phyloP scores from a whole-genome alignment of 1,140 invertebrate species.

The Megathymus violae region DNA sequence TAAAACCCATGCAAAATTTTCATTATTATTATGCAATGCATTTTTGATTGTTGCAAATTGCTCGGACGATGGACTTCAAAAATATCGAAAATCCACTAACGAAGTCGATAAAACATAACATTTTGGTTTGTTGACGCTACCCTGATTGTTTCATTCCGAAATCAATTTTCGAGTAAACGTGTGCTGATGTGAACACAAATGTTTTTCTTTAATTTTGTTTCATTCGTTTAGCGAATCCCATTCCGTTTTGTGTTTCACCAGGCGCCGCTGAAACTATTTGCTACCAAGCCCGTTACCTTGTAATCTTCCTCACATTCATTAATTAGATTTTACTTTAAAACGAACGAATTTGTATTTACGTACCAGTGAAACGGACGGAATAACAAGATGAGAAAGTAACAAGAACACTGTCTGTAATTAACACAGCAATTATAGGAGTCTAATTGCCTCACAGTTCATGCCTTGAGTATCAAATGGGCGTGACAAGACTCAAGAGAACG shows the following conservation, averaged over 20 bases:
- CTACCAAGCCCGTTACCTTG: slow-evolving; percentile 34
- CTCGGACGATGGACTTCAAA: slow-evolving; percentile 24
- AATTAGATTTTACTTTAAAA: slow-evolving; percentile 66
- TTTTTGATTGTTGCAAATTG: slow-evolving; percentile 31
- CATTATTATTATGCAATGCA: slow-evolving; percentile 18
- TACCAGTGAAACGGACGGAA: slow-evolving; percentile 67
- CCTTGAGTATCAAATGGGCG: slow-evolving; percentile 70
- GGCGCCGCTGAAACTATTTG: slow-evolving; percentile 17
- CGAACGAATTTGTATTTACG: slow-evolving; percentile 71
- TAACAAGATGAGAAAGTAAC: slow-evolving; percentile 66
- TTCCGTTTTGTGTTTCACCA: slow-evolving; percentile 12
- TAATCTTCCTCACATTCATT: slow-evolving; percentile 59
- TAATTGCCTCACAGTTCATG: slow-evolving; percentile 75
- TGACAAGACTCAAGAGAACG: slow-evolving; percentile 51
- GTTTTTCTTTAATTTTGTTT: slow-evolving; percentile 36
- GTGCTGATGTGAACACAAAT: slow-evolving; percentile 21
- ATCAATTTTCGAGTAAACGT: slow-evolving; percentile 30
- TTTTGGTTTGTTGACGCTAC: slow-evolving; percentile 23
- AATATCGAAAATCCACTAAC: slow-evolving; percentile 24
- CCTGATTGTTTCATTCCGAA: slow-evolving; percentile 26
- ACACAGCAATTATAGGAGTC: slow-evolving; percentile 78
- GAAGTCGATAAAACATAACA: slow-evolving; percentile 28
- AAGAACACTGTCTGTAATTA: slow-evolving; percentile 74
- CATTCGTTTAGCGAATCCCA: too few relatives aligned
- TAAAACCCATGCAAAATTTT: slow-evolving; percentile 23